These are phyloP conservation scores for Shinisaurus crocodilurus DNA, from an alignment of 2,113 vertebrate species.

Conservation along the genomic window DNA sequence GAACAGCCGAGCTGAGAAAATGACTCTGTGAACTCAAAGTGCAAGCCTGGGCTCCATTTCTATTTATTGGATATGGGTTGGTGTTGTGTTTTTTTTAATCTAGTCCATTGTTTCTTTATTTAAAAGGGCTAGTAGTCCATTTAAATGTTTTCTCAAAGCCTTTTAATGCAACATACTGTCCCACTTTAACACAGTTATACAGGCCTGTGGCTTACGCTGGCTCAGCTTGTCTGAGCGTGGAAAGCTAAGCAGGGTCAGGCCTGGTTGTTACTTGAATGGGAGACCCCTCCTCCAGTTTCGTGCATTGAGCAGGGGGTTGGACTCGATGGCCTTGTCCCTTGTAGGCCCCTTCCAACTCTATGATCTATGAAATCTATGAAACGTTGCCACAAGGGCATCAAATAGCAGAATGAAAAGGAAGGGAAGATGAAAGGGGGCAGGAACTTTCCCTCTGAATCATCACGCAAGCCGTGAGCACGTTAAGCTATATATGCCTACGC, in stretches of 20 bases:
- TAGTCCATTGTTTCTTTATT: constrained; percentile 55
- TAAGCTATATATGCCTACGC: not conserved
- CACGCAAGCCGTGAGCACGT: not conserved
- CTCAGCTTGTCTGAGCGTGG: too few relatives aligned
- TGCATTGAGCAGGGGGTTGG: too few relatives aligned
- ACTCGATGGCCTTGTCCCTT: too few relatives aligned
- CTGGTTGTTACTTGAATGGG: too few relatives aligned
- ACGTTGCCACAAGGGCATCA: constrained; percentile 38
- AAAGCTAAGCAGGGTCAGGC: too few relatives aligned
- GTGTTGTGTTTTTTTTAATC: constrained; percentile 34
- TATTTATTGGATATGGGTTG: constrained; percentile 72
- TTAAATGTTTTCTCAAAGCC: constrained; percentile 52
- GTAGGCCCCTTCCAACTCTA: too few relatives aligned
- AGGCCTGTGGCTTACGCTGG: too few relatives aligned
- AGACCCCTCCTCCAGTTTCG: too few relatives aligned
- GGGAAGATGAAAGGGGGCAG: not conserved
- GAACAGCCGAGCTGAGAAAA: constrained; percentile 74
- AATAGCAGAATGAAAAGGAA: not conserved
- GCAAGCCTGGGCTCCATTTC: constrained; percentile 71
- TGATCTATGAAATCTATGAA: too few relatives aligned
- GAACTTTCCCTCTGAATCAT: not conserved
- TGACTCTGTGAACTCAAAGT: constrained; percentile 59
- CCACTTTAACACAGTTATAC: constrained; percentile 47
- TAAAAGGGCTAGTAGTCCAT: constrained; percentile 60
- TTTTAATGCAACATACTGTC: constrained; percentile 38